phyloP scores from a whole-genome alignment of 2,888 invertebrate species.

The Pristionchus mayeri region DNA sequence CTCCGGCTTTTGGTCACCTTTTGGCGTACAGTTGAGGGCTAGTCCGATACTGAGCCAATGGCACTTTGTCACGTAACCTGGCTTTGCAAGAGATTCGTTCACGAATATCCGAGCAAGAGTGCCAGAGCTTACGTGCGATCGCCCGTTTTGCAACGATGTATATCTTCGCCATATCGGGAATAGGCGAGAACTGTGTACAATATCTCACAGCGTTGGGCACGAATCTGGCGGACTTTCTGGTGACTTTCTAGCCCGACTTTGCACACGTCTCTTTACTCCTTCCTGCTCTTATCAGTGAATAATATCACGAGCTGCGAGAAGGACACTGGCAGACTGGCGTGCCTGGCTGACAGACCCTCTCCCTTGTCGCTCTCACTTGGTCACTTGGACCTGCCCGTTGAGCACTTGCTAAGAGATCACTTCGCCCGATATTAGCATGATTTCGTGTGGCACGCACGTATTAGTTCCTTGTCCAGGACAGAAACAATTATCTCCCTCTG shows the following conservation, averaged over 20 bases:
- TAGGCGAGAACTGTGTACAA: not conserved
- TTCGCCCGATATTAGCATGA: not conserved
- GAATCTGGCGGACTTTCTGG: not conserved
- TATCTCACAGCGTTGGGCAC: not conserved
- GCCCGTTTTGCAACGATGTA: constrained; percentile 24
- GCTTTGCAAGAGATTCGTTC: not conserved
- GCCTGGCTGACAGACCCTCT: not conserved
- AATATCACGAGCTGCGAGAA: not conserved
- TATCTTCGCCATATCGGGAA: not conserved
- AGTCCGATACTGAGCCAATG: too few species aligned
- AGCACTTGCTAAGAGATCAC: not conserved
- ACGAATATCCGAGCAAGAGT: not conserved
- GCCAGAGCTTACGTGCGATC: not conserved
- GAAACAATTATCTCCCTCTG: not conserved
- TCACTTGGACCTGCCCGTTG: too few species aligned
- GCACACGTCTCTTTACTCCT: too few species aligned
- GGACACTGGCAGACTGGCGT: not conserved
- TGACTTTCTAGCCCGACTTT: too few species aligned
- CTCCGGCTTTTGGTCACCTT: not conserved
- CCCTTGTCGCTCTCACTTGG: not conserved
- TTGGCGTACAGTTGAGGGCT: too few species aligned
- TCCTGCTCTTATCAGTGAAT: constrained; percentile 8
- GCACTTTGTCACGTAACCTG: too few species aligned
- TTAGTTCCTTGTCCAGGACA: not conserved
- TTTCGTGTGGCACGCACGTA: not conserved